Conservation (phyloP, 2,113 vertebrate species). For the Leptosomus discolor region DNA sequence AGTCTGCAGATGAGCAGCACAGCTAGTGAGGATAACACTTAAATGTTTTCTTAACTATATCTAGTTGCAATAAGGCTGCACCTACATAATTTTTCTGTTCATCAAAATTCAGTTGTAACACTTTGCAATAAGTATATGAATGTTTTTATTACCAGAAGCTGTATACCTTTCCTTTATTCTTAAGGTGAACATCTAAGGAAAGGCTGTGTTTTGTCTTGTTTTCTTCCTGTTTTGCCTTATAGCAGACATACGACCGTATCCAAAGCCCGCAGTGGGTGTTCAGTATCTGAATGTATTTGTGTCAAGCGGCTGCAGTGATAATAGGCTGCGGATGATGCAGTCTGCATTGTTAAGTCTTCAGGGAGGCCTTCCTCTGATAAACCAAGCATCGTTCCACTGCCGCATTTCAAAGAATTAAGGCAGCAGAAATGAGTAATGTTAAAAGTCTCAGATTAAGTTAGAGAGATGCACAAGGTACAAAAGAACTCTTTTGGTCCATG, state of each 20-base stretch:
- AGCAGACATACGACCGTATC: neutral
- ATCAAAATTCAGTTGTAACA: neutral
- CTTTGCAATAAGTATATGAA: neutral
- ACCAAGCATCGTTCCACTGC: conserved; percentile 3
- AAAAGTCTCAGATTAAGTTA: neutral
- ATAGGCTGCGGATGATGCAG: conserved; percentile 58
- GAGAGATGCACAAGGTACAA: neutral
- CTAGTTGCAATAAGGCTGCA: neutral
- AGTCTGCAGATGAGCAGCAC: neutral
- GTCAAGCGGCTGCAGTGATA: conserved; percentile 57
- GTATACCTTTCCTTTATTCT: neutral
- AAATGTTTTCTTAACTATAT: neutral
- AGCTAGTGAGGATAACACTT: neutral
- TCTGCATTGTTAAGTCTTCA: conserved; percentile 26
- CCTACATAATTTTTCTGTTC: neutral
- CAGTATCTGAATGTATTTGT: conserved; percentile 43
- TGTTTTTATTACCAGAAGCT: neutral
- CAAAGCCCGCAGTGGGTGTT: conserved; percentile 25
- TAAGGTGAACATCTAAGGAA: neutral
- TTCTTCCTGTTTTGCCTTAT: neutral
- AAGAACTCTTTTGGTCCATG: neutral
- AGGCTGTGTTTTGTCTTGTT: neutral
- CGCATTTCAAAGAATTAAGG: neutral
- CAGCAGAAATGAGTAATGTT: neutral
- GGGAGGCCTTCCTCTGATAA: conserved; percentile 36